Conservation (phyloP, 2,888 invertebrate genomes). For the Papilio gigon region DNA sequence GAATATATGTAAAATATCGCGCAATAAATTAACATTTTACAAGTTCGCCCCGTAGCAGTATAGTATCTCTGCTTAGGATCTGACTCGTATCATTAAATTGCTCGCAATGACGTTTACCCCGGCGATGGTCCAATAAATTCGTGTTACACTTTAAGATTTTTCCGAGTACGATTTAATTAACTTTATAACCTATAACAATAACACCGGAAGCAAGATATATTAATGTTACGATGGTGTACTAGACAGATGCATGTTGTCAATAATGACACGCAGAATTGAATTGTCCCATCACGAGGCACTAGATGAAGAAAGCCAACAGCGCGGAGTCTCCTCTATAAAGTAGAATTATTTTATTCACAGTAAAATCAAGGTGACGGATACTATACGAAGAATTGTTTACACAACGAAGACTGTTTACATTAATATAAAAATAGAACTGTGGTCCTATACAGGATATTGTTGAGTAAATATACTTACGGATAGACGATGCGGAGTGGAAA, state of each 20-base stretch:
- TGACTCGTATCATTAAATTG: slow-evolving; percentile 67
- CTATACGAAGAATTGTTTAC: too few relatives aligned
- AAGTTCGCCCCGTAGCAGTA: slow-evolving; percentile 66
- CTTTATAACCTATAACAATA: background rate
- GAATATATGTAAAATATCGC: slow-evolving; percentile 80
- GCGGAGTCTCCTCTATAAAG: background rate
- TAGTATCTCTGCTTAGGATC: slow-evolving; percentile 78
- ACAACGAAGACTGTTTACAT: too few relatives aligned
- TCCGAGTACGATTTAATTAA: background rate
- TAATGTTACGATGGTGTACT: background rate
- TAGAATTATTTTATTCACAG: background rate
- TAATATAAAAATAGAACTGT: too few relatives aligned
- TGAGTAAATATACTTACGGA: too few relatives aligned
- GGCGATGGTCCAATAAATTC: slow-evolving; percentile 42
- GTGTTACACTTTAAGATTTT: background rate
- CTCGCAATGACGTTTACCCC: slow-evolving; percentile 55
- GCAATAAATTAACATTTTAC: slow-evolving; percentile 82
- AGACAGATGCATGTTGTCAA: background rate
- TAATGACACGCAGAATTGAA: background rate
- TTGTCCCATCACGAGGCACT: too few relatives aligned
- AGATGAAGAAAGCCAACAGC: background rate
- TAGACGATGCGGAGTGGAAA: background rate
- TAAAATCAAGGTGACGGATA: too few relatives aligned
- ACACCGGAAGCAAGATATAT: background rate
- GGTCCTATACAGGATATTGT: too few relatives aligned